Conservation (phyloP, 2,797 vertebrate species). For the Echiichthys vipera region DNA sequence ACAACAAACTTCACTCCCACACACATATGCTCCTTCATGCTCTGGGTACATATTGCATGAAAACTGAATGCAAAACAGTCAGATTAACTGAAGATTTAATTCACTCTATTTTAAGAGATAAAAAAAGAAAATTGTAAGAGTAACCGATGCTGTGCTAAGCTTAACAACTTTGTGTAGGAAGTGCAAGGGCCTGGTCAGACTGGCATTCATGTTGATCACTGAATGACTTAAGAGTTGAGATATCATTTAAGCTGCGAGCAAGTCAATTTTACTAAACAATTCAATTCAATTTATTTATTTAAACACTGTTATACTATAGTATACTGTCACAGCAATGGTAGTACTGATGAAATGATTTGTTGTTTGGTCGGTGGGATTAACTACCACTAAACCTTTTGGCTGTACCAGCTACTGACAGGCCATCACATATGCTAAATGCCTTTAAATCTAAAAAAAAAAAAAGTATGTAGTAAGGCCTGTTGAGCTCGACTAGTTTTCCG, state of each 20-base stretch:
- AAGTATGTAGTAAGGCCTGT: not conserved
- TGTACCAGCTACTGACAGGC: not conserved
- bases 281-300: too few species aligned
- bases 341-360: not conserved
- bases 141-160: not conserved
- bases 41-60: conserved; percentile 1
- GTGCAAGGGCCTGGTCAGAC: not conserved
- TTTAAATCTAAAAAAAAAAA: not conserved
- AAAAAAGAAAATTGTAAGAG: not conserved
- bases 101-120: not conserved
- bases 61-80: not conserved
- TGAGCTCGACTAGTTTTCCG: not conserved
- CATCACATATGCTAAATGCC: not conserved
- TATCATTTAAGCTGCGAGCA: not conserved
- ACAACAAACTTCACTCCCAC: conserved; percentile 26
- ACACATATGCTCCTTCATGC: conserved; percentile 5
- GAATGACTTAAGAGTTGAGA: too few species aligned
- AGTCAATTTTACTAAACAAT: too few species aligned
- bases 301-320: not conserved
- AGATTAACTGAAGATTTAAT: not conserved
- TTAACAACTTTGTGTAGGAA: not conserved
- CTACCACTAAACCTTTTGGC: not conserved
- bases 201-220: too few species aligned
- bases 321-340: not conserved
- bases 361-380: not conserved